A percentile compares a stretch with the other conserved stretches of the same genome.
phyloP scores from a whole-genome alignment of 2,797 vertebrate species.

The Channallabes apus region DNA sequence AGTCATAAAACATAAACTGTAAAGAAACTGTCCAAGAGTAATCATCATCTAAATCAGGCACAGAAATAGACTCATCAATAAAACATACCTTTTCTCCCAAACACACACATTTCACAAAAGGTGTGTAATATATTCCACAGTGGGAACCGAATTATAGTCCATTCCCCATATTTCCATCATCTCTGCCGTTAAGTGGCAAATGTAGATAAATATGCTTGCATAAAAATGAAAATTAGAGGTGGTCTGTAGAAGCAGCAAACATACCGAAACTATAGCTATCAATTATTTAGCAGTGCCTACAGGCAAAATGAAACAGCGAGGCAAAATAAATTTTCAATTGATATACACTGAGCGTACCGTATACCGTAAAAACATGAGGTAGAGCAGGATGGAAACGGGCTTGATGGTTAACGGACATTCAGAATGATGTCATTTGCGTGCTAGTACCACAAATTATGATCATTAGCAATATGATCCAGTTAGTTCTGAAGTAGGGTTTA shows the following conservation, averaged over 20 bases:
- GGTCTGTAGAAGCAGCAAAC: constrained; percentile 34
- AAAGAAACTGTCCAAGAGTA: background rate
- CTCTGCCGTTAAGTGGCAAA: constrained; percentile 32
- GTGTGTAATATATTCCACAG: constrained; percentile 30
- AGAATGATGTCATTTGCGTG: too few species aligned
- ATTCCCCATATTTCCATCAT: constrained; percentile 23
- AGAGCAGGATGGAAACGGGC: background rate
- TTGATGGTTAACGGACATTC: too few species aligned
- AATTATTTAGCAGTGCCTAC: constrained; percentile 55
- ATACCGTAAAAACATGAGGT: background rate
- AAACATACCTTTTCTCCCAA: background rate
- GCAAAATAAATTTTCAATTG: constrained; percentile 43
- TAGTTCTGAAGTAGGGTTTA: background rate
- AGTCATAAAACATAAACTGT: background rate
- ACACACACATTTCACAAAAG: constrained; percentile 5
- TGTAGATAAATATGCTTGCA: constrained; percentile 45
- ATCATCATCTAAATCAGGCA: background rate
- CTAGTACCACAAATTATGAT: background rate
- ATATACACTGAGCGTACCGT: constrained; percentile 22
- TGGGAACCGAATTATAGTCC: background rate
- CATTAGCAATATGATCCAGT: background rate
- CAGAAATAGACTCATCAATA: constrained; percentile 3
- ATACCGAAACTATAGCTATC: constrained; percentile 32
- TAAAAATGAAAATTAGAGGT: constrained; percentile 48
- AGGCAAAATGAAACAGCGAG: constrained; percentile 39